Evolutionary conservation across 2,113 vertebrate species (phyloP), one percentile per base, ranked within the genome.

Genomic region (Pelusios castaneus): DNA sequence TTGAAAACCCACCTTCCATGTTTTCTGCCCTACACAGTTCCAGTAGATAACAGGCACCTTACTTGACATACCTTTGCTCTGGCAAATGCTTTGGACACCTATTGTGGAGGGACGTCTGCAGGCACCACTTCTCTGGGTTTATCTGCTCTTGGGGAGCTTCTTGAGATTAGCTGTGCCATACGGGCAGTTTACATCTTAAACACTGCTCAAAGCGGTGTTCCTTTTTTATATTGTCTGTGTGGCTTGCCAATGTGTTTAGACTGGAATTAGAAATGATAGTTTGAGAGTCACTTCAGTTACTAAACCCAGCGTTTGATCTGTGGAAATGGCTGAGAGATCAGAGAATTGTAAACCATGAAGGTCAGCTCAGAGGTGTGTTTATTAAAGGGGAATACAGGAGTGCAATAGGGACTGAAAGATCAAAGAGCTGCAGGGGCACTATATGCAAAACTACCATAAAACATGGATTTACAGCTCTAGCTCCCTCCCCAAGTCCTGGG

Each of bases 271-370:
- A 91, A 94, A 89, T 94, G 80, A 90, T 91, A 85, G 77, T 78
- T 31, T 54, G 49, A 94, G 92, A 91, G 80, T 94, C 90, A 70
- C 3, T 52, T 60, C 91, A 56, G 73, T 94, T 90, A 89, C 73
- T 87, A 82, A 86, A 91, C 88, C 86, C 84, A 2, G 75, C 31
- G 84, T 96, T 96, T 97, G 97, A 97, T 97, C 84, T 96, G 90
- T 95, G 85, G 91, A 85, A 93, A 93, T 95, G 96, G 88, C 93
- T 97, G 96, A 91, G 92, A 96, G 97, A 97, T 97, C 96, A 97
- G 96, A 97, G 94, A 88, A 60, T 8, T 38, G 94, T 87, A 91
- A 94, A 93, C 91, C 75, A 13, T 80, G 92, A 91, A 90, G 97
- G 95, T 93, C 95, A 95, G 38, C 82, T 84, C 60, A 49, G 85